These are phyloP conservation scores for Colletes gigas DNA, from an alignment of 1,140 invertebrate genomes.

Conservation along the genomic window DNA sequence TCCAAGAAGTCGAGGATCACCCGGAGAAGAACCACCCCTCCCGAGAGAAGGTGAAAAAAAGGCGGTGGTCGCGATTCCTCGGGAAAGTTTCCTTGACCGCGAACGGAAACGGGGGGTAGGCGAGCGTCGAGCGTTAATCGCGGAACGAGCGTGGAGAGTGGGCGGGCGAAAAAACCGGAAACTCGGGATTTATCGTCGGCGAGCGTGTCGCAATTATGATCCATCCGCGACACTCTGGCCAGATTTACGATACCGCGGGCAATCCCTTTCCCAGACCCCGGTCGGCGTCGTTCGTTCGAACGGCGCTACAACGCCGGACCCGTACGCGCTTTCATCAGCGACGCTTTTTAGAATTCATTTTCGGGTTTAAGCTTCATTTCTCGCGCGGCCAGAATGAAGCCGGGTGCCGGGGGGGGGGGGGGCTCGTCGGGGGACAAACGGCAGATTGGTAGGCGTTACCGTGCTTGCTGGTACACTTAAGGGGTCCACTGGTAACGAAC, in stretches of 20 bases:
- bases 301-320: not conserved
- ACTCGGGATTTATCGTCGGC: constrained; percentile 34
- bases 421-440: constrained; percentile 65
- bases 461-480: constrained; percentile 57
- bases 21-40: no score
- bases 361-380: constrained; percentile 73
- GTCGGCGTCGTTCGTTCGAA: not conserved
- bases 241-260: constrained; percentile 36
- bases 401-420: constrained; percentile 25
- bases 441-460: constrained; percentile 70
- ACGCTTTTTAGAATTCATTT: constrained; percentile 79
- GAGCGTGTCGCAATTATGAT: constrained; percentile 58
- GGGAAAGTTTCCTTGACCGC: not conserved
- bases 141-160: not conserved
- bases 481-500: constrained; percentile 58
- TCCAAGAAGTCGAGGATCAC: no score
- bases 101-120: not conserved
- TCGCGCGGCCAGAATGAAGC: constrained; percentile 66
- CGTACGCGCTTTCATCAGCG: constrained; percentile 59
- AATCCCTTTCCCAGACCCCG: not conserved
- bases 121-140: not conserved
- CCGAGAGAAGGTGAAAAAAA: no score
- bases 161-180: not conserved
- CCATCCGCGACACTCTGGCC: constrained; percentile 23
- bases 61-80: not conserved